These are phyloP conservation scores for Steatocranus sp. DNA, from an alignment of 2,797 vertebrate species.

Conservation along the genomic window DNA sequence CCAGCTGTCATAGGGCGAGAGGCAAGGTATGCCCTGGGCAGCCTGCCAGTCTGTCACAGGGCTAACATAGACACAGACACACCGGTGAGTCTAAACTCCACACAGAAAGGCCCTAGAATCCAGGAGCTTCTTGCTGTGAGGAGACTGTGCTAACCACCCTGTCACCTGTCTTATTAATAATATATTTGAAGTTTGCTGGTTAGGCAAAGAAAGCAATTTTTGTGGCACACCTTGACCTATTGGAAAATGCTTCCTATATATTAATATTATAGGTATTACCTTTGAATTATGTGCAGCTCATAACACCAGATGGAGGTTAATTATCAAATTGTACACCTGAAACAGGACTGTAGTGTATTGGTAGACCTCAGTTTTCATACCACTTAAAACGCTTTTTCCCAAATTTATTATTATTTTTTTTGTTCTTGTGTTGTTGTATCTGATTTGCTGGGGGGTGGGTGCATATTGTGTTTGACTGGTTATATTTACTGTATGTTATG, in stretches of 20 bases:
- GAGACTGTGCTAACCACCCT: background rate
- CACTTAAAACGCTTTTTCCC: background rate
- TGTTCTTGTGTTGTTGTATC: background rate
- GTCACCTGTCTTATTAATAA: background rate
- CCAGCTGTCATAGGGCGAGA: background rate
- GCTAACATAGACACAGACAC: background rate
- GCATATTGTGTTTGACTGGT: background rate
- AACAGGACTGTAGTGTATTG: background rate
- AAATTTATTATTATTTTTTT: background rate
- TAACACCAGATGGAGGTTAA: background rate
- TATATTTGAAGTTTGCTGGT: background rate
- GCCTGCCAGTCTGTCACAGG: background rate
- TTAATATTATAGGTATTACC: background rate
- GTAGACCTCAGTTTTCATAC: background rate
- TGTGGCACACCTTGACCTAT: background rate
- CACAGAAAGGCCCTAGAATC: background rate
- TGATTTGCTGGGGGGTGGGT: background rate
- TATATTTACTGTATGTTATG: background rate
- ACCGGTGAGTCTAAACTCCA: background rate
- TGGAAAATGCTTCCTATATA: background rate
- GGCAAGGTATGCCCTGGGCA: background rate
- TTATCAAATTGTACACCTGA: background rate
- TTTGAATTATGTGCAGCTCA: background rate
- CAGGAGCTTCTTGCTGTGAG: background rate
- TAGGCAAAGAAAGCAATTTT: background rate